Evolutionary conservation across 2,113 vertebrate species (phyloP).

Genomic region (Elephantulus edwardii): DNA sequence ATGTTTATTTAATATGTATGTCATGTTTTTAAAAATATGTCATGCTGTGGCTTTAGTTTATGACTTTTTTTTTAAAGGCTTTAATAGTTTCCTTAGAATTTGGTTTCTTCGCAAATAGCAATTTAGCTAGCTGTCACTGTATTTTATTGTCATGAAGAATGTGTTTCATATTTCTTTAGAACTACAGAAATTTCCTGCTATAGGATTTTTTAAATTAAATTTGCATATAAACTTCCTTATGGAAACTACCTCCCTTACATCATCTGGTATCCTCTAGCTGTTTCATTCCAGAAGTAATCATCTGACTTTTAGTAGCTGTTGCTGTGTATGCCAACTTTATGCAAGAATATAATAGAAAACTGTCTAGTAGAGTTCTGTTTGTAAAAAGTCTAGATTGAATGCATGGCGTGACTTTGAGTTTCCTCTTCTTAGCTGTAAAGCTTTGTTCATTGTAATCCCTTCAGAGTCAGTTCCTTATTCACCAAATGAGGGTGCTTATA

Average conservation of each 20-base stretch:
- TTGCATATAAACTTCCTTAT: conserved; percentile 33
- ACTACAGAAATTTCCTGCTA: neutral
- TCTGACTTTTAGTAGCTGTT: neutral
- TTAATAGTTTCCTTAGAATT: conserved; percentile 33
- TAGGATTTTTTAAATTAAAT: neutral
- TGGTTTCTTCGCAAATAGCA: conserved; percentile 29
- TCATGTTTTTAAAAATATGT: conserved; percentile 40
- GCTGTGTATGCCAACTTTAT: conserved; percentile 32
- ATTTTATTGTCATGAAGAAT: conserved; percentile 13
- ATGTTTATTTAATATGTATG: neutral
- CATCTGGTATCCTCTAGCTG: neutral
- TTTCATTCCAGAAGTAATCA: conserved; percentile 20
- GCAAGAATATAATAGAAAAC: neutral
- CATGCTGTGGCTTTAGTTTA: neutral
- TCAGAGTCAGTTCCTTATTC: conserved; percentile 38
- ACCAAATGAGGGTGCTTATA: neutral
- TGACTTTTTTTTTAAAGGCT: conserved; percentile 33
- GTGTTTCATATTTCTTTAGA: conserved; percentile 37
- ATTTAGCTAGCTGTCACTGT: conserved; percentile 7
- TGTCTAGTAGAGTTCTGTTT: conserved; percentile 39
- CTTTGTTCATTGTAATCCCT: conserved; percentile 16
- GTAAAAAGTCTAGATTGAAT: conserved; percentile 26
- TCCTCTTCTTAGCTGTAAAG: conserved; percentile 17
- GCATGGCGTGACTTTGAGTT: conserved; percentile 18
- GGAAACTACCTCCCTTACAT: conserved; percentile 11